A percentile compares a stretch with the other conserved stretches of the same genome.
phyloP scores from a whole-genome alignment of 2,888 invertebrate species.

The Latrodectus elegans region DNA sequence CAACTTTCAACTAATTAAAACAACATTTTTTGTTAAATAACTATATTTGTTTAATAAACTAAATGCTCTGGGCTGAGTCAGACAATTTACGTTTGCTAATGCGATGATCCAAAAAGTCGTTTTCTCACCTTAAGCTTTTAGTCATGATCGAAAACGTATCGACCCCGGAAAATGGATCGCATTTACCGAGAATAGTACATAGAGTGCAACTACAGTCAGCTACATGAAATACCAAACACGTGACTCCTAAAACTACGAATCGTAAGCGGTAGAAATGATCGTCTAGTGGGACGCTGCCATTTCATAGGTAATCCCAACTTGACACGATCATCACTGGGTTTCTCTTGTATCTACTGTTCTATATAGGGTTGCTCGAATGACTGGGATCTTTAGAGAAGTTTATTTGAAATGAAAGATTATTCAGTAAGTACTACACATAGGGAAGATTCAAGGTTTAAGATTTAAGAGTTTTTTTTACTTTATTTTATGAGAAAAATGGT shows the following conservation, averaged over 20 bases:
- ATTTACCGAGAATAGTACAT: too few relatives aligned
- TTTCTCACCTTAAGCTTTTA: too few relatives aligned
- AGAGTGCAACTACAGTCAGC: too few relatives aligned
- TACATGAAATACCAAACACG: too few relatives aligned
- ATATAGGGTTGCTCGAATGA: slow-evolving; percentile 24
- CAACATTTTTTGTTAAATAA: too few relatives aligned
- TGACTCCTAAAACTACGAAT: not conserved
- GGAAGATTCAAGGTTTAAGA: too few relatives aligned
- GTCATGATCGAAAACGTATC: too few relatives aligned
- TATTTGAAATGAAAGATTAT: slow-evolving; percentile 43
- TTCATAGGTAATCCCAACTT: slow-evolving; percentile 47
- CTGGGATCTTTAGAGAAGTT: slow-evolving; percentile 34
- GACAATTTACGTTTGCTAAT: not conserved
- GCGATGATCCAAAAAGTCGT: not conserved
- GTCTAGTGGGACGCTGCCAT: slow-evolving; percentile 24
- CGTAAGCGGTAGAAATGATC: slow-evolving; percentile 15
- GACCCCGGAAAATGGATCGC: too few relatives aligned
- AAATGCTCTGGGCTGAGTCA: not conserved
- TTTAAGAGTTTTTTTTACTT: too few relatives aligned
- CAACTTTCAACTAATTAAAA: too few relatives aligned
- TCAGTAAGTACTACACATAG: slow-evolving; percentile 26
- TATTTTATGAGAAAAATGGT: too few relatives aligned
- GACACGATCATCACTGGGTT: slow-evolving; percentile 41
- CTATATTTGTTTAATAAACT: not conserved
- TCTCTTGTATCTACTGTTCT: slow-evolving; percentile 28